A percentile compares a stretch with the other conserved stretches of the same genome.
These are phyloP conservation scores for Cavia aperea DNA, from an alignment of 2,113 vertebrate genomes.

Conservation along the genomic window DNA sequence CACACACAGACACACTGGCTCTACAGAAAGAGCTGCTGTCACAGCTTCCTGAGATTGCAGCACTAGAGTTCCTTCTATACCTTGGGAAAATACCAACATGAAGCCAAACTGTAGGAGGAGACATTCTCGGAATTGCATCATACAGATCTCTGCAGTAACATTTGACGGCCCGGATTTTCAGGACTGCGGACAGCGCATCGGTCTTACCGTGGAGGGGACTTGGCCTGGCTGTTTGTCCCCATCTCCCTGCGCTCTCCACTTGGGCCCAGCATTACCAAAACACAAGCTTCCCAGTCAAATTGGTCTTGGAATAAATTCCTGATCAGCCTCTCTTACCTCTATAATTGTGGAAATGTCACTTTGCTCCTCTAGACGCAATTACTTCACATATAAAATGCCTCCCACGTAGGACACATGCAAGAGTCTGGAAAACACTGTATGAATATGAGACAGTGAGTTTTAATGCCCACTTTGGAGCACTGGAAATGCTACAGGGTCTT, in stretches of 20 bases:
- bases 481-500: neutral
- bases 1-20: neutral
- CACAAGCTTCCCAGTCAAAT: neutral
- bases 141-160: rapidly evolving
- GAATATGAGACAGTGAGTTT: rapidly evolving
- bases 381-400: neutral
- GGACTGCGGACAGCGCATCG: neutral
- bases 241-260: rapidly evolving
- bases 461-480: rapidly evolving
- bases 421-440: neutral
- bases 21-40: neutral
- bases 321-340: neutral
- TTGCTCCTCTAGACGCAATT: neutral
- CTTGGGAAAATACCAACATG: neutral
- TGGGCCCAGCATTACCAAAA: neutral
- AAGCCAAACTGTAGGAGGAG: neutral
- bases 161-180: rapidly evolving
- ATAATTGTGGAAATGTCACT: neutral
- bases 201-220: rapidly evolving
- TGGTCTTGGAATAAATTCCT: neutral
- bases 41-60: neutral
- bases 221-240: neutral
- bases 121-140: neutral
- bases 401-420: neutral
- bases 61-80: no score